Evolutionary conservation across 2,113 vertebrate genomes (phyloP).

Genomic region (Rissa tridactyla): DNA sequence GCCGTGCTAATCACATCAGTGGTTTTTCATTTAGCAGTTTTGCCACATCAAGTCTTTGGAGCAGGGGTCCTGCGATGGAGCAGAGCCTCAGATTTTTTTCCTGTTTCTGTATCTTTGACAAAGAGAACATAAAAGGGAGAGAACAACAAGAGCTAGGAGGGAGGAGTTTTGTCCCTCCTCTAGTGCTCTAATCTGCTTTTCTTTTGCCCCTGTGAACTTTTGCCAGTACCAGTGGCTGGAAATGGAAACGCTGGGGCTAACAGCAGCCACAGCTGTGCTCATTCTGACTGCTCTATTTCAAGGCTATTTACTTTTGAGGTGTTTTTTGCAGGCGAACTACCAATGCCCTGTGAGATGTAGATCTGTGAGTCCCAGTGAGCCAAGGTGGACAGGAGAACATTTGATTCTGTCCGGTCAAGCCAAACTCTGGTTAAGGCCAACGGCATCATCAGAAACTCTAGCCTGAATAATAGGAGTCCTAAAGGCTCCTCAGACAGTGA

Average conservation of each 20-base stretch:
- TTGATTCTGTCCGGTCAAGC: not conserved
- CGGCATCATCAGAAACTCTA: not conserved
- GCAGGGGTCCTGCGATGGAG: not conserved
- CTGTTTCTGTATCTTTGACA: not conserved
- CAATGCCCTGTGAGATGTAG: not conserved
- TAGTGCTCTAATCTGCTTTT: not conserved
- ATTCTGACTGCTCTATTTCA: not conserved
- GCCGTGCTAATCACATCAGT: not conserved
- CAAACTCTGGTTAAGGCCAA: not conserved
- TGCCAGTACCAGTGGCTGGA: not conserved
- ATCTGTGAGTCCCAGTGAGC: not conserved
- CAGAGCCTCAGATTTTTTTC: not conserved
- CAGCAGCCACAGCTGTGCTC: not conserved
- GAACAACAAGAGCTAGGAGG: not conserved
- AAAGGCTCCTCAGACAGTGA: not conserved
- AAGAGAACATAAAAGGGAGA: not conserved
- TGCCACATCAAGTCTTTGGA: not conserved
- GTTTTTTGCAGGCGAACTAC: not conserved
- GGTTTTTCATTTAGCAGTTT: not conserved
- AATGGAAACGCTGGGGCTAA: not conserved
- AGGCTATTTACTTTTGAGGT: not conserved
- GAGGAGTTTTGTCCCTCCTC: not conserved
- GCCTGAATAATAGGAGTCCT: not conserved
- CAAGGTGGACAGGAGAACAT: not conserved
- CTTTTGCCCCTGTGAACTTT: not conserved